Evolutionary conservation across 2,888 invertebrate species (phyloP), one percentile per base, ranked within the genome.

Genomic region (Drosophila tanythrix): DNA sequence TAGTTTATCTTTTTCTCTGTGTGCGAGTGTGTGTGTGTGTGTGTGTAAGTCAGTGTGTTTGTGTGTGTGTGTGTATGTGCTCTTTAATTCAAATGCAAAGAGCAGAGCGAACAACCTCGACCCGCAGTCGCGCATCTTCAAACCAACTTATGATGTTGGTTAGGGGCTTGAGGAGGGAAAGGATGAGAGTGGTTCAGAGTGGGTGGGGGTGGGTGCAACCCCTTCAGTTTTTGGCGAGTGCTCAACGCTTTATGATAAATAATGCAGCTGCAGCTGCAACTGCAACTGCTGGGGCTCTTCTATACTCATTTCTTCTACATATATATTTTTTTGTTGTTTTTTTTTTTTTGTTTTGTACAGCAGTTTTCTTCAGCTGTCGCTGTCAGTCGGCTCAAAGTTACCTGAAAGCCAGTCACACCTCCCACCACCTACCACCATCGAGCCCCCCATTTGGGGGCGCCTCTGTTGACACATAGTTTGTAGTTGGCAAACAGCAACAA

Each of bases 391-490:
- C 69, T 64, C 58, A 64, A 74, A 62, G 62, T 65, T 75, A 61
- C 71, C 80, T 72, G 71, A 21, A 57, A 62, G 64, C 59, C 29
- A n/a, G 61, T 40, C 56, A 48, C 52, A 33, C 13, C 46, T 11
- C n/a, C 66, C 36, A 57, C 35, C 36, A 18, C 36, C 68, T 36
- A 3, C 35, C 25, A 7, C 31, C 13, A 6, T 21, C 13, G 11
- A 40, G 1, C n/a, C 36, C 35, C 8, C 55, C 58, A 38, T 74
- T 59, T 40, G 65, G 53, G 36, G 53, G 43, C 35, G 48, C 76
- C 66, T 69, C 75, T 85, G 85, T 86, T 86, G 85, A 86, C 85
- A 86, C 85, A 86, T 83, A 82, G 85, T 85, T 85, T 85, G 82
- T 80, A 79, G 85, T 81, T 84, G 81, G 79, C 79, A 83, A 87